A percentile compares a stretch with the other conserved stretches of the same genome.
Conservation (phyloP, 2,113 vertebrate genomes). For the Alligator sinensis region DNA sequence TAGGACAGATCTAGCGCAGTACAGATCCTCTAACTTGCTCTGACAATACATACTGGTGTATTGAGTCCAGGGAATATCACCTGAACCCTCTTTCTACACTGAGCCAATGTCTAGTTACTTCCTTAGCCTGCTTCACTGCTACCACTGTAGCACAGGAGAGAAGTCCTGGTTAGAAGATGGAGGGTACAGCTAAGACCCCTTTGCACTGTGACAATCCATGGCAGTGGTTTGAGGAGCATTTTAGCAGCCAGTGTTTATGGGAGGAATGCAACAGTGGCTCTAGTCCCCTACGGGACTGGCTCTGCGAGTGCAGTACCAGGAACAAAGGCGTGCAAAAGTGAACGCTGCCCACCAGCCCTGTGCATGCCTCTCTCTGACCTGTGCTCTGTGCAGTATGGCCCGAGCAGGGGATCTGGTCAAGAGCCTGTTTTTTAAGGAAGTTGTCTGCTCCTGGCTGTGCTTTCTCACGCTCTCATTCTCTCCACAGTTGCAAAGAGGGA, state of each 20-base stretch:
- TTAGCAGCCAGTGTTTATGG: not conserved
- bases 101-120: too few species aligned
- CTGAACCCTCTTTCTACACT: too few species aligned
- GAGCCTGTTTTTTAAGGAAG: not conserved
- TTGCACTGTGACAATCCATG: accelerated
- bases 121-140: too few species aligned
- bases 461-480: too few species aligned
- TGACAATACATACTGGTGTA: accelerated
- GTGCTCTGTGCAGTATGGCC: not conserved
- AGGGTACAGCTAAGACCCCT: not conserved
- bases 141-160: not conserved
- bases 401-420: not conserved
- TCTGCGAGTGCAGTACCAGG: not conserved
- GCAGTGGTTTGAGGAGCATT: accelerated
- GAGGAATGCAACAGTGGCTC: not conserved
- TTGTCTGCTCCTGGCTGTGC: too few species aligned
- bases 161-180: not conserved
- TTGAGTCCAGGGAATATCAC: not conserved
- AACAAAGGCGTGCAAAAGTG: not conserved
- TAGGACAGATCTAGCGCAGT: not conserved
- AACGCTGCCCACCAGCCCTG: not conserved
- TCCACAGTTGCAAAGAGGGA: not conserved
- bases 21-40: accelerated
- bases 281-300: not conserved
- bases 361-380: not conserved